These are phyloP conservation scores for Pseudopipra pipra DNA, from an alignment of 2,113 vertebrate genomes.

Conservation along the genomic window DNA sequence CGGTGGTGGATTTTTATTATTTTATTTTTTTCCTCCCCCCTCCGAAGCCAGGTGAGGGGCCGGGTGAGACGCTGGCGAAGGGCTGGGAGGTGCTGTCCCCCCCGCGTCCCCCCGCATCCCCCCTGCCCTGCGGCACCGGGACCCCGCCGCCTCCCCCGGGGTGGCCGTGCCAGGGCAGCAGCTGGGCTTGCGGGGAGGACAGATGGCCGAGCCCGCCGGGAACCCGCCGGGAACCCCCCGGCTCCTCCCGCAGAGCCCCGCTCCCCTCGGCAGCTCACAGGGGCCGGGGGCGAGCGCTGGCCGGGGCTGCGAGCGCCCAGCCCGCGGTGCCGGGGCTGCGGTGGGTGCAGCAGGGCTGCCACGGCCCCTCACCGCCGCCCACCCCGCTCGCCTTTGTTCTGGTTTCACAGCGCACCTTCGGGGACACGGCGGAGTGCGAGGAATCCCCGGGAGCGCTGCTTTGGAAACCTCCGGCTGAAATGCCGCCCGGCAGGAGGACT, in stretches of 20 bases:
- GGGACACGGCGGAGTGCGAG: not conserved
- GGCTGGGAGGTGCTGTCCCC: not conserved
- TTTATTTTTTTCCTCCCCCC: accelerated
- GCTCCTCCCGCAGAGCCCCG: not conserved
- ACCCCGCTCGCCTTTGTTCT: slow-evolving; percentile 13
- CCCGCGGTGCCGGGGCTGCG: not conserved
- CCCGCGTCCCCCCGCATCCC: not conserved
- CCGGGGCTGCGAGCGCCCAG: not conserved
- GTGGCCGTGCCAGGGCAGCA: not conserved
- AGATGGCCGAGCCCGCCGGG: not conserved
- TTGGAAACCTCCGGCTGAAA: not conserved
- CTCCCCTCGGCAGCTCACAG: not conserved
- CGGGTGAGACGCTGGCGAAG: not conserved
- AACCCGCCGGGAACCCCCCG: not conserved
- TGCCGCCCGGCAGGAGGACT: not conserved
- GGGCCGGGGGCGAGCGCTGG: not conserved
- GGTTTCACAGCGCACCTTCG: not conserved
- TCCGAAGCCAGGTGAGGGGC: not conserved
- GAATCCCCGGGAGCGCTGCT: not conserved
- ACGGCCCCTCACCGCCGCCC: not conserved
- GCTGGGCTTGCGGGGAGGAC: not conserved
- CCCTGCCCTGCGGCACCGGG: not conserved
- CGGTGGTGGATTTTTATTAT: not conserved
- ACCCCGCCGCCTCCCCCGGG: not conserved
- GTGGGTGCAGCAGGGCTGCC: not conserved